Conservation (phyloP, 2,113 vertebrate genomes). For the Cyanoderma ruficeps region DNA sequence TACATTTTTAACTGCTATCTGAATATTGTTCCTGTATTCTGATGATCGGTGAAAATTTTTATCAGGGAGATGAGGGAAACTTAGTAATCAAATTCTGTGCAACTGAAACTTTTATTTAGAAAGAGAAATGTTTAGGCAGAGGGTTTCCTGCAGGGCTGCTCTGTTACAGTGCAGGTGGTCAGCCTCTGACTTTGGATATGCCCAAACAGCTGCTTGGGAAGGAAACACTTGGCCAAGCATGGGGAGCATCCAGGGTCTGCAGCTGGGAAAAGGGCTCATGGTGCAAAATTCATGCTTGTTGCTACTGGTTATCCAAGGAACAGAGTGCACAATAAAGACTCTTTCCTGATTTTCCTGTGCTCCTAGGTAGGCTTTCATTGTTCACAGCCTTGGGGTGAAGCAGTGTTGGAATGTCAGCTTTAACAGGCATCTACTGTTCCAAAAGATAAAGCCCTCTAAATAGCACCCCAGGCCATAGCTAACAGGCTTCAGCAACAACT, state of each 20-base stretch:
- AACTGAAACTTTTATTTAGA: neutral
- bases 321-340: neutral
- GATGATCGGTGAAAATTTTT: neutral
- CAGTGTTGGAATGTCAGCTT: neutral
- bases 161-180: neutral
- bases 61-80: neutral
- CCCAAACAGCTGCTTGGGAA: neutral
- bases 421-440: neutral
- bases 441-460: constrained; percentile 7
- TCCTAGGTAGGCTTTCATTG: neutral
- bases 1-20: neutral
- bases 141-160: neutral
- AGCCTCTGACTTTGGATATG: accelerated
- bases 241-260: neutral
- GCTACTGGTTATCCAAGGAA: neutral
- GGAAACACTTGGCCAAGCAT: accelerated
- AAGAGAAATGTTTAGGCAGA: neutral
- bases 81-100: neutral
- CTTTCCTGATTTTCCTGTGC: neutral
- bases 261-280: accelerated
- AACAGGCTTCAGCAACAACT: accelerated
- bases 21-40: neutral
- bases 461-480: neutral
- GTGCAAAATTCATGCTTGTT: neutral
- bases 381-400: neutral